phyloP scores from a whole-genome alignment of 2,113 vertebrate species.

The Bos indicus region DNA sequence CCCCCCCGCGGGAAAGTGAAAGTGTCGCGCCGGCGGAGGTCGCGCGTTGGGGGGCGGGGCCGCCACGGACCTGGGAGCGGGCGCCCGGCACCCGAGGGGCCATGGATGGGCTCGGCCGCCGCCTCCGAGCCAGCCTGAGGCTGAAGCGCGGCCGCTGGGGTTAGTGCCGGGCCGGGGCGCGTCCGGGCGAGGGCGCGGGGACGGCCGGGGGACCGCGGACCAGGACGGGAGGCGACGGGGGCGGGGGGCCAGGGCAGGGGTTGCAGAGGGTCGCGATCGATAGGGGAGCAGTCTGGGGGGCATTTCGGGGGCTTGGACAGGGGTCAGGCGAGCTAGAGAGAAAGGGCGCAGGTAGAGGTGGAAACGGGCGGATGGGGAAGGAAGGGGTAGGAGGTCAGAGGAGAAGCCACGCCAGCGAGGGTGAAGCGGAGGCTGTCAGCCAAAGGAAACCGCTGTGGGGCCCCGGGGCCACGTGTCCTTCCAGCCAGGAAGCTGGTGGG shows the following conservation, averaged over 20 bases:
- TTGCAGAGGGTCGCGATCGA: neutral
- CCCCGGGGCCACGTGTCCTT: conserved; percentile 66
- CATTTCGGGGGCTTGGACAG: neutral
- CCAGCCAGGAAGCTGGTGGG: conserved; percentile 59
- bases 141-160: conserved; percentile 67
- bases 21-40: conserved; percentile 40
- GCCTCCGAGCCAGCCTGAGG: conserved; percentile 78
- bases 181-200: neutral
- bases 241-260: neutral
- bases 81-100: conserved; percentile 59
- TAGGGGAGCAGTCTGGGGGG: too few relatives aligned
- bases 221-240: neutral
- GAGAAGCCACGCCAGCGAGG: neutral
- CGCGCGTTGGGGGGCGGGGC: conserved; percentile 38
- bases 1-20: conserved; percentile 71
- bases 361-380: neutral
- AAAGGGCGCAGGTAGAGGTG: neutral
- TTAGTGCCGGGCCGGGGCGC: conserved; percentile 55
- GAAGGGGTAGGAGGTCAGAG: neutral
- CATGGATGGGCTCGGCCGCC: conserved; percentile 67
- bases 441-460: conserved; percentile 49
- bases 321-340: neutral
- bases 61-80: neutral
- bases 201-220: neutral
- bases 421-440: neutral